phyloP scores from a whole-genome alignment of 2,797 vertebrate genomes.

The Coreius guichenoti region DNA sequence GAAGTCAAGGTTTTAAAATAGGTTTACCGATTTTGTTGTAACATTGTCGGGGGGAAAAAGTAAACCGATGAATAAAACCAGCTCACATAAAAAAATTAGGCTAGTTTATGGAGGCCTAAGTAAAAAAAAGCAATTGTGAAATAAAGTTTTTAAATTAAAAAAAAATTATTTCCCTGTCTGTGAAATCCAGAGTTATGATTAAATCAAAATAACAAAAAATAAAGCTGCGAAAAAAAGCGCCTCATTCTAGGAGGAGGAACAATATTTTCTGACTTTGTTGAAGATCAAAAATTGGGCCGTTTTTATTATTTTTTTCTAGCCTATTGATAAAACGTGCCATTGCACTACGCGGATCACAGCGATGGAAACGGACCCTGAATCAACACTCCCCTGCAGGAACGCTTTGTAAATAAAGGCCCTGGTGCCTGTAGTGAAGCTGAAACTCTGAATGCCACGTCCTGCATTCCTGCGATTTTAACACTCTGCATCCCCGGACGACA shows the following conservation, averaged over 20 bases:
- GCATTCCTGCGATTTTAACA: constrained; percentile 49
- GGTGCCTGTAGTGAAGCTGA: constrained; percentile 10
- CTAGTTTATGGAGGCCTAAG: no score
- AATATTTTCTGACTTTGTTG: neutral
- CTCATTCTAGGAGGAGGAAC: neutral
- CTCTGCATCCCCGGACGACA: constrained; percentile 36
- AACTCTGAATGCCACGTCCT: constrained; percentile 26
- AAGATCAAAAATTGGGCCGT: neutral
- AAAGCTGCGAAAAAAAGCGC: neutral
- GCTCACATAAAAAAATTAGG: no score
- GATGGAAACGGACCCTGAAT: constrained; percentile 23
- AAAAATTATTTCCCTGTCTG: no score
- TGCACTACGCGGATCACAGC: neutral
- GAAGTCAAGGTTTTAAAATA: neutral
- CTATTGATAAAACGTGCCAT: neutral
- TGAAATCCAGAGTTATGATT: no score
- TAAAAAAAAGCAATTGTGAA: no score
- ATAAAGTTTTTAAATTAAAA: neutral
- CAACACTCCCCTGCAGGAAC: constrained; percentile 4
- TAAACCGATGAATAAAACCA: no score
- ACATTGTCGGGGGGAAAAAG: no score
- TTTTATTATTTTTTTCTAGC: neutral
- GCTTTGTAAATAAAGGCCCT: constrained; percentile 31
- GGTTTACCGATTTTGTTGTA: no score
- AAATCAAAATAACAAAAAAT: neutral